Conservation (phyloP, 1,140 invertebrate species). For the Cheumatopsyche charites region DNA sequence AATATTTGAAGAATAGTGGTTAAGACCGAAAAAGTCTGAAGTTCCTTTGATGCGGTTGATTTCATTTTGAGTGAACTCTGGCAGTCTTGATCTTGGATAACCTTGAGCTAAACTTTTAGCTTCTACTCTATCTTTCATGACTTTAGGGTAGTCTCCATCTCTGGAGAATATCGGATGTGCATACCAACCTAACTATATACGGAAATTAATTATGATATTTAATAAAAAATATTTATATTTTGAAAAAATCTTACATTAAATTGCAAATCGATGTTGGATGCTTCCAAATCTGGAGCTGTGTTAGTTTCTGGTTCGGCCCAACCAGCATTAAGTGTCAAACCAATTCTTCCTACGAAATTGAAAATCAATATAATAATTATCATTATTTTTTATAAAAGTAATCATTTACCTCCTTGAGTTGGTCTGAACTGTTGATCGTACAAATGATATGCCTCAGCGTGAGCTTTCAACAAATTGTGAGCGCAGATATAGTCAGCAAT, state of each 20-base stretch:
- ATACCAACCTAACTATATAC: conserved; percentile 63
- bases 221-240: neutral
- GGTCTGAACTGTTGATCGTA: conserved; percentile 68
- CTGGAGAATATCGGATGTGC: conserved; percentile 67
- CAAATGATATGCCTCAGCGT: conserved; percentile 67
- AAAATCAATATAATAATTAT: conserved; percentile 34
- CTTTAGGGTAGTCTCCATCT: conserved; percentile 67
- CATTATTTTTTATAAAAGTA: neutral
- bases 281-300: conserved; percentile 55
- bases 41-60: conserved; percentile 63
- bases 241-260: conserved; percentile 51
- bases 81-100: conserved; percentile 62
- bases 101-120: conserved; percentile 65
- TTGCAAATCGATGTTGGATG: conserved; percentile 55
- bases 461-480: conserved; percentile 67
- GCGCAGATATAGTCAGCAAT: conserved; percentile 65
- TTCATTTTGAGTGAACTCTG: conserved; percentile 63
- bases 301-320: conserved; percentile 59
- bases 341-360: conserved; percentile 55
- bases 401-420: conserved; percentile 62
- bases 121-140: conserved; percentile 64
- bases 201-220: neutral
- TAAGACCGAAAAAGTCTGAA: conserved; percentile 68
- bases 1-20: conserved; percentile 63
- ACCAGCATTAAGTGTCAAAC: conserved; percentile 58